Evolutionary conservation across 2,797 vertebrate species (phyloP), one percentile per base, ranked within the genome.

Genomic region (Valencia hispanica): DNA sequence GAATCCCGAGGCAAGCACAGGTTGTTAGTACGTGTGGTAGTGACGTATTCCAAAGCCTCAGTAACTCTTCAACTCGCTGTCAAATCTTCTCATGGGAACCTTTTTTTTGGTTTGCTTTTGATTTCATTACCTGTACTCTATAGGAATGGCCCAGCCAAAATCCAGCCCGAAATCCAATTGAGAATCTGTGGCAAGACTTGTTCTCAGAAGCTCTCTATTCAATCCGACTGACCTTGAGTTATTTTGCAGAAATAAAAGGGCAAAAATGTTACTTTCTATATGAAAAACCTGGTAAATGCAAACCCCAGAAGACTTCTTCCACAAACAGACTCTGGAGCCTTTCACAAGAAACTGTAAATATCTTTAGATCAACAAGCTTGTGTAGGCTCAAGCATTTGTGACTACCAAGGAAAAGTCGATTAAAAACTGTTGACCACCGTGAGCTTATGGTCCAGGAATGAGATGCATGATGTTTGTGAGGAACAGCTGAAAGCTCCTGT

Each of bases 401-500:
- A 65, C 10, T 25, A 39, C 4, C 11, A 34, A 39, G 20, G 22
- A 41, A 41, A 61, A 61, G 6, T 51, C 1, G 5, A 6, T 6
- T 45, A 66, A 7, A 43, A 66, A 8, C 11, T 11, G 25, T 12
- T 41, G 36, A 41, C 63, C 63, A 66, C 36, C 20, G 12, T 18
- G 22, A 36, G 39, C 65, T 43, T 43, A n/a, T 12, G 27, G 65
- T 68, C 39, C 25, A 27, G 65, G 14, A 43, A 45, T 17, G 65
- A 68, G 63, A 41, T 65, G 36, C 25, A 39, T 66, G 63, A 66
- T 43, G 36, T 65, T 65, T 36, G 61, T 20, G 34, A 63, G 36
- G 63, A 41, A 22, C 22, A 6, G 39, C 4, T 66, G 20, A 36
- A 66, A 36, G 39, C 36, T n/a, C 39, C 25, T 1, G 41, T 68